phyloP scores from a whole-genome alignment of 2,797 vertebrate species.

The Eulemur albifrons region DNA sequence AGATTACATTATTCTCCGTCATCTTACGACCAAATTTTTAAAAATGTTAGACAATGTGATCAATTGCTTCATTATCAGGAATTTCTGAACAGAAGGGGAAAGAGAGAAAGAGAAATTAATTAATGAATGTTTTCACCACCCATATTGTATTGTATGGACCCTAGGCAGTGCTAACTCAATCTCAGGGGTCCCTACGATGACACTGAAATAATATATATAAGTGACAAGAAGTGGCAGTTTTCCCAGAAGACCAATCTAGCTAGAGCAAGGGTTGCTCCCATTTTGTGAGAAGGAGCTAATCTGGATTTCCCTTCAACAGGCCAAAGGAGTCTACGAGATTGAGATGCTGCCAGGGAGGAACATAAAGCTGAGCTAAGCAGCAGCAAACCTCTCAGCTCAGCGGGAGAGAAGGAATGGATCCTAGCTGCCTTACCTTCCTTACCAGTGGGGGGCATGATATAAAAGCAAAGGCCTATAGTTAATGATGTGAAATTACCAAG shows the following conservation, averaged over 20 bases:
- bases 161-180: not conserved
- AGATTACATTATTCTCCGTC: not conserved
- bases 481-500: not conserved
- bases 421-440: not conserved
- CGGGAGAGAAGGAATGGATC: not conserved
- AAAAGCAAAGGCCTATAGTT: not conserved
- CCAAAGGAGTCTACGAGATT: not conserved
- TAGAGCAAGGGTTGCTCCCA: not conserved
- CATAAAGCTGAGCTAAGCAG: not conserved
- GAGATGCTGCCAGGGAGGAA: not conserved
- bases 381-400: not conserved
- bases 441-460: no score
- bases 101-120: not conserved
- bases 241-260: not conserved
- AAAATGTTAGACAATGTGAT: slow-evolving; percentile 22
- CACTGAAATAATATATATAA: not conserved
- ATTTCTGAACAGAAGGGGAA: slow-evolving; percentile 9
- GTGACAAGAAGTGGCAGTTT: not conserved
- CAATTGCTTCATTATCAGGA: slow-evolving; percentile 33
- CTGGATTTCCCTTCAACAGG: not conserved
- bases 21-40: slow-evolving; percentile 36
- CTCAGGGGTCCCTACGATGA: not conserved
- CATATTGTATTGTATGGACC: not conserved
- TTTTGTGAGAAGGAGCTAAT: not conserved
- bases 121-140: not conserved